Evolutionary conservation across 2,888 invertebrate species (phyloP).

Genomic region (Anaspis maculata): DNA sequence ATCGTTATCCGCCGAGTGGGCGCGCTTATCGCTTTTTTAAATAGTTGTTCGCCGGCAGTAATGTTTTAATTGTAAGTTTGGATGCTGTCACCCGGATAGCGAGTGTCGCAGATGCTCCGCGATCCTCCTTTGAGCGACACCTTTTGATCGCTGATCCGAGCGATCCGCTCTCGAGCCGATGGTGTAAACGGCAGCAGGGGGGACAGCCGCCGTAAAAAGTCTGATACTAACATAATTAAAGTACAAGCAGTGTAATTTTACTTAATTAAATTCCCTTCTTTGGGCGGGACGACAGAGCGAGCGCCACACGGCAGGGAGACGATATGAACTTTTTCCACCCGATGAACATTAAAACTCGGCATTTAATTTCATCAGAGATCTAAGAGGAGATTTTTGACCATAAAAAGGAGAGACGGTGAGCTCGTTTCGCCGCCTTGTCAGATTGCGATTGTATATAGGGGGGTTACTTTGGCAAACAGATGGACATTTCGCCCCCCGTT

Average conservation of each 20-base stretch:
- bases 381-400: conserved; percentile 45
- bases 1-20: conserved; percentile 1
- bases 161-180: conserved; percentile 27
- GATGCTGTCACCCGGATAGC: no score
- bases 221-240: conserved; percentile 50
- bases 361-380: conserved; percentile 48
- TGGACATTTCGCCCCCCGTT: conserved; percentile 32
- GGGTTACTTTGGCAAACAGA: conserved; percentile 34
- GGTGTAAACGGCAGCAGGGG: conserved; percentile 26
- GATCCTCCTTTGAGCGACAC: conserved; percentile 30
- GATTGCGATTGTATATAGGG: conserved; percentile 28
- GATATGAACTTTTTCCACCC: conserved; percentile 48
- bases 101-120: conserved; percentile 5
- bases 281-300: conserved; percentile 29
- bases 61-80: background rate
- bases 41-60: background rate
- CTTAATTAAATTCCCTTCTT: conserved; percentile 50
- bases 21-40: background rate
- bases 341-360: conserved; percentile 47
- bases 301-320: conserved; percentile 33
- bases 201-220: conserved; percentile 40
- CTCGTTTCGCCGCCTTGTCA: conserved; percentile 23
- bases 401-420: conserved; percentile 39
- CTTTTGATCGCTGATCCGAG: conserved; percentile 40
- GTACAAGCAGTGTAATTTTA: conserved; percentile 49